phyloP scores from a whole-genome alignment of 2,113 vertebrate genomes.

The Aspiorhynchus laticeps region DNA sequence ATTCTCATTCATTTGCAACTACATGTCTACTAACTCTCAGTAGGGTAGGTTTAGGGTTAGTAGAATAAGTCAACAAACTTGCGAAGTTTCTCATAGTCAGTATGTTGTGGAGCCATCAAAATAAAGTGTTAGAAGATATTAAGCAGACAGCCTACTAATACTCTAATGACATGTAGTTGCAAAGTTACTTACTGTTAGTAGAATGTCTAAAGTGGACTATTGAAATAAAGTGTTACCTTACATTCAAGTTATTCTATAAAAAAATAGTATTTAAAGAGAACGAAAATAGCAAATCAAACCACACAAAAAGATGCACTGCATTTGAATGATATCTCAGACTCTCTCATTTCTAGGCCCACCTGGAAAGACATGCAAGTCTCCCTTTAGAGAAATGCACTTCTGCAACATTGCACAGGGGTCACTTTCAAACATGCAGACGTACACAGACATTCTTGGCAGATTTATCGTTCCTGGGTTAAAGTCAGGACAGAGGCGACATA shows the following conservation, averaged over 20 bases:
- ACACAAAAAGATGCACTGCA: not conserved
- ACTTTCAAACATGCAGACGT: constrained; percentile 59
- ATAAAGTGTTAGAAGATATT: no score
- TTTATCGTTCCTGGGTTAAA: constrained; percentile 78
- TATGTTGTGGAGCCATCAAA: no score
- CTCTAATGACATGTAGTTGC: no score
- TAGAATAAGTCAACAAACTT: no score
- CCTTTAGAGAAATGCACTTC: constrained; percentile 15
- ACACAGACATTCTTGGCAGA: constrained; percentile 60
- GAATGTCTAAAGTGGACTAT: no score
- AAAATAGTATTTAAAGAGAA: not conserved
- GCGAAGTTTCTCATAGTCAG: no score
- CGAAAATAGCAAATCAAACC: not conserved
- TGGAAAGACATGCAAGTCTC: not conserved
- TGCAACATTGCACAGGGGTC: constrained; percentile 60
- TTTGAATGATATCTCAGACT: not conserved
- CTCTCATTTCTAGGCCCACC: not conserved
- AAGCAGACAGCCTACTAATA: no score
- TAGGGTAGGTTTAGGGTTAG: no score
- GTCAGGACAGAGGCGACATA: constrained; percentile 66
- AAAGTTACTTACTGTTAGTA: no score
- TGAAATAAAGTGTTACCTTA: no score
- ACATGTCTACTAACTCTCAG: no score
- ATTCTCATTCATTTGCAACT: no score
- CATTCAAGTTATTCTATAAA: not conserved